phyloP scores from a whole-genome alignment of 1,140 invertebrate species.

The Colletes gigas region DNA sequence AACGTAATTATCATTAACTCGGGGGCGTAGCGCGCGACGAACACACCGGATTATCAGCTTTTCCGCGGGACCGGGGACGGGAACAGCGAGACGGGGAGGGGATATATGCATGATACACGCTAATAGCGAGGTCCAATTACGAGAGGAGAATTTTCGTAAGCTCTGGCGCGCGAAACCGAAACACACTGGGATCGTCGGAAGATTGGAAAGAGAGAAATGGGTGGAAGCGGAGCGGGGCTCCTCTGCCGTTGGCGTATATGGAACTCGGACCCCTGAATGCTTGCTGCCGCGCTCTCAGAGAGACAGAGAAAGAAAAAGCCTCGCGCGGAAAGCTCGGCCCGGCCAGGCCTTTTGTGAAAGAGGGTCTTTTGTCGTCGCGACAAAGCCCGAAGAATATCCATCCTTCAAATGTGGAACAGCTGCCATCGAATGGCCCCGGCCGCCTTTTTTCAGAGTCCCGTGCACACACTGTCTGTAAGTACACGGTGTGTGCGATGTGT shows the following conservation, averaged over 20 bases:
- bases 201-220: conserved; percentile 24
- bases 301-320: conserved; percentile 47
- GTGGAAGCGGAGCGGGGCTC: conserved; percentile 8
- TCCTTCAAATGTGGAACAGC: conserved; percentile 76
- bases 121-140: conserved; percentile 13
- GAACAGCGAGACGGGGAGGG: no score
- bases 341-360: conserved; percentile 73
- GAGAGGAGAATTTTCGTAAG: conserved; percentile 24
- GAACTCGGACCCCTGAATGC: conserved; percentile 60
- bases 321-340: conserved; percentile 62
- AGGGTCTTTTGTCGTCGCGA: conserved; percentile 76
- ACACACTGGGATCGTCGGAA: conserved; percentile 3
- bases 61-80: background rate
- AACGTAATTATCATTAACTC: conserved; percentile 44
- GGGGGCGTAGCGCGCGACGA: background rate
- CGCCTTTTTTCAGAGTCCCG: conserved; percentile 44
- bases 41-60: conserved; percentile 25
- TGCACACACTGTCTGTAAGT: conserved; percentile 37
- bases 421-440: conserved; percentile 56
- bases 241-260: conserved; percentile 39
- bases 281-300: conserved; percentile 29
- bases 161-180: background rate
- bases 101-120: background rate
- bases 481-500: conserved; percentile 50
- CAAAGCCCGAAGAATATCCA: conserved; percentile 74